Base-by-base conservation (phyloP, 1,140 invertebrate species). In the Chlorops oryzae region DNA sequence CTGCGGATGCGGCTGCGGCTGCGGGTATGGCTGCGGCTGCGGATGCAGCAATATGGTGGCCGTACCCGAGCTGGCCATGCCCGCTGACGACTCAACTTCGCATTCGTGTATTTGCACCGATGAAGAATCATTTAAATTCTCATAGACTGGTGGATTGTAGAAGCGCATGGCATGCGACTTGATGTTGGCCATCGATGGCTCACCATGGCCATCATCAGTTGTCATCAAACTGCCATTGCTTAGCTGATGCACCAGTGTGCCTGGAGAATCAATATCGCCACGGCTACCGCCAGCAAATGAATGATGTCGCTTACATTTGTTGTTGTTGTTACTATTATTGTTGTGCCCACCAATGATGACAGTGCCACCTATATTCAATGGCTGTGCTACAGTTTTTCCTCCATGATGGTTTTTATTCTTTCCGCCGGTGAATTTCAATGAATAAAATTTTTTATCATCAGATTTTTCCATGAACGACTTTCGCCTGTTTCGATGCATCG, bases 81-180 rank as follows among this genome's bases (percentile, higher is more conserved):
- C 40, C 37, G 43, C 50, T 27, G 52, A 51, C 32, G 45, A 39
- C 25, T 50, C 41, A 42, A 56, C 53, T 23, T 42, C 50, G 42
- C 37, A 54, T 61, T 74, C 74, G 51, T 59, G 76, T 35, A 73
- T 62, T 71, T 73, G 74, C 52, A 76, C 75, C 4, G 75, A 75
- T n/a, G n/a, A n/a, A n/a, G n/a, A n/a, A 56, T 75, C 74, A 17
- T 73, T 75, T 39, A 77, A 57, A 54, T 78, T 78, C 56, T 78
- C 75, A 45, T 71, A 70, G n/a, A 55, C 57, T 32, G 67, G 65
- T 39, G 61, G 63, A 58, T 70, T 65, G 44, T 59, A 63, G 37
- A 63, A 55, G 42, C 55, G 54, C 52, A 65, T 52, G 42, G 55
- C 53, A 54, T 45, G 17, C 23, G 34, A 38, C 18, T 27, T 21